These are phyloP conservation scores for Apodemus sylvaticus DNA, from an alignment of 2,113 vertebrate genomes.

Conservation along the genomic window DNA sequence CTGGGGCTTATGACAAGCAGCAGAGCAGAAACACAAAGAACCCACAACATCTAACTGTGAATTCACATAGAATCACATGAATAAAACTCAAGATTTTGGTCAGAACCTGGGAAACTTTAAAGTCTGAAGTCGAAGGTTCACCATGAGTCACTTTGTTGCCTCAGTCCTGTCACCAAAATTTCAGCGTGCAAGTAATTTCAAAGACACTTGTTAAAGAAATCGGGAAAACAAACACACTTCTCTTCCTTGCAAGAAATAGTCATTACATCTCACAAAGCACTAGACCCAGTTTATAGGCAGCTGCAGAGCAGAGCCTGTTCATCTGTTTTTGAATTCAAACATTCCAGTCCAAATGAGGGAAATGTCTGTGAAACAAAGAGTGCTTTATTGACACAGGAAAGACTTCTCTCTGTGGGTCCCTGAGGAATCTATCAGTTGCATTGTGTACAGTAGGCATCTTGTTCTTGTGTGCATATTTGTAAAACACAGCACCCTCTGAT, in stretches of 20 bases:
- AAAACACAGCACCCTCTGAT: constrained; percentile 49
- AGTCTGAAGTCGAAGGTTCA: not conserved
- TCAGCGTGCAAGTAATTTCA: not conserved
- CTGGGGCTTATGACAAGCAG: not conserved
- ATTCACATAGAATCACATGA: not conserved
- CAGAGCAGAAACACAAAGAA: not conserved
- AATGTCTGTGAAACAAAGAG: constrained; percentile 53
- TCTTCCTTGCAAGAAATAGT: not conserved
- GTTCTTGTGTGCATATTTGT: constrained; percentile 11
- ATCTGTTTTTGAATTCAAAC: constrained; percentile 38
- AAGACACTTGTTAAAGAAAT: not conserved
- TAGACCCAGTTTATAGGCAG: not conserved
- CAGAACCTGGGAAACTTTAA: not conserved
- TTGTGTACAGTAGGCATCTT: constrained; percentile 9
- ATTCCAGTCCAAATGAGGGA: constrained; percentile 10
- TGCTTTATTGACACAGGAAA: constrained; percentile 37
- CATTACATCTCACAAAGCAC: constrained; percentile 16
- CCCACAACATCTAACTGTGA: not conserved
- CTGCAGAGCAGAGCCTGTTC: not conserved
- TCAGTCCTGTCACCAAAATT: not conserved
- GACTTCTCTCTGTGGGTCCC: constrained; percentile 16
- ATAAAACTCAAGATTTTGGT: not conserved
- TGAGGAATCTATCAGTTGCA: not conserved
- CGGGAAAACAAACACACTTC: not conserved
- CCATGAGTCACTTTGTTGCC: not conserved